These are phyloP conservation scores for Eristalinus aeneus DNA, from an alignment of 2,888 invertebrate genomes.

Conservation along the genomic window DNA sequence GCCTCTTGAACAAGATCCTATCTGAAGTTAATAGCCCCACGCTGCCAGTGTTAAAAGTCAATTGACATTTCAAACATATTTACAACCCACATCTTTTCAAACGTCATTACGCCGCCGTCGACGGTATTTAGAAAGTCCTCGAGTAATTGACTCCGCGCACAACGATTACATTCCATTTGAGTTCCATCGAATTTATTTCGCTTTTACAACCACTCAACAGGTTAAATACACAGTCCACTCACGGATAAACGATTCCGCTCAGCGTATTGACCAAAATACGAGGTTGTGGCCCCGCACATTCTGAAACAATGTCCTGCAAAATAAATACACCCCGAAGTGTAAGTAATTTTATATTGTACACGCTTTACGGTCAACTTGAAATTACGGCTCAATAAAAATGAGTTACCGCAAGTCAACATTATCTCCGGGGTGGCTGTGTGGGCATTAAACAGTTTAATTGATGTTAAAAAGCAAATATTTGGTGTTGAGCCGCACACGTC, in stretches of 20 bases:
- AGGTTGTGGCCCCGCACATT: not conserved
- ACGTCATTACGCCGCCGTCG: not conserved
- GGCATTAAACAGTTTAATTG: slow-evolving; percentile 37
- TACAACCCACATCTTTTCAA: not conserved
- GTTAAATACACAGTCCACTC: not conserved
- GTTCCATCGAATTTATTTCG: not conserved
- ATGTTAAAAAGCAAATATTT: slow-evolving; percentile 40
- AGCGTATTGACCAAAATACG: not conserved
- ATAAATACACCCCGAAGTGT: slow-evolving; percentile 16
- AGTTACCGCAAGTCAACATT: slow-evolving; percentile 33
- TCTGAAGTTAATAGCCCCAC: not conserved
- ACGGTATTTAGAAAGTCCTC: not conserved
- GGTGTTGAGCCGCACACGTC: not conserved
- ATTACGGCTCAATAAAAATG: slow-evolving; percentile 34
- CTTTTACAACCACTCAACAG: slow-evolving; percentile 23
- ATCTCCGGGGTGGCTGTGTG: not conserved
- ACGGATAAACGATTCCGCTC: slow-evolving; percentile 7
- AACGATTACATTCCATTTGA: not conserved
- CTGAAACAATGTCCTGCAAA: slow-evolving; percentile 14
- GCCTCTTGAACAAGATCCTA: not conserved
- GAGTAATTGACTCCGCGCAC: not conserved
- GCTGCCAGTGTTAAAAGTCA: not conserved
- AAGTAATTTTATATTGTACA: slow-evolving; percentile 33
- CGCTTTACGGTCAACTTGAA: slow-evolving; percentile 36
- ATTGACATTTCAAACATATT: not conserved